A percentile compares a stretch with the other conserved stretches of the same genome.
phyloP scores from a whole-genome alignment of 2,888 invertebrate species.

The Hecatera dysodea region DNA sequence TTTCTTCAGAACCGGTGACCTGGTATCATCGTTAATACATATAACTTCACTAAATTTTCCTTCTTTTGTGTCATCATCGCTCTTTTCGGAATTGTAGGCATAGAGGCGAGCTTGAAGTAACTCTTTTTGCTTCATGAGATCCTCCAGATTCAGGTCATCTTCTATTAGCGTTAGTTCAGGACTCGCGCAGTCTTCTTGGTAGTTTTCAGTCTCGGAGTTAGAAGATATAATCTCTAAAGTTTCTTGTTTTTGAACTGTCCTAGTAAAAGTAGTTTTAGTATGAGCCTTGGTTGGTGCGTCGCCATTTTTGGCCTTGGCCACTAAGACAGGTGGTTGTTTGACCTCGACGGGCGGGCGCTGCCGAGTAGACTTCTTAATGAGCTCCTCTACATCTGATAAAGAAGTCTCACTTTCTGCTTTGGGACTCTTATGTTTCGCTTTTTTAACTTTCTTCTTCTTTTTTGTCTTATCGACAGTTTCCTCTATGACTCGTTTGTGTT shows the following conservation, averaged over 20 bases:
- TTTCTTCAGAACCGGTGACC: constrained; percentile 87
- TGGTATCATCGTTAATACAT: constrained; percentile 72
- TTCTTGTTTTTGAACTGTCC: constrained; percentile 67
- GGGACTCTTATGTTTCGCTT: constrained; percentile 89
- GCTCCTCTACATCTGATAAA: constrained; percentile 82
- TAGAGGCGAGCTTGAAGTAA: constrained; percentile 94
- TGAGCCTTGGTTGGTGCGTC: constrained; percentile 66
- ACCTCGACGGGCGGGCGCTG: constrained; percentile 54
- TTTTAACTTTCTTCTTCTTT: constrained; percentile 90
- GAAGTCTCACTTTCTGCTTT: constrained; percentile 84
- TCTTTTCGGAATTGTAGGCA: constrained; percentile 93
- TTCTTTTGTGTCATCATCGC: constrained; percentile 88
- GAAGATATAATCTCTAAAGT: constrained; percentile 93
- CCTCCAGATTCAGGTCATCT: constrained; percentile 96
- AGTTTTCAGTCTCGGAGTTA: constrained; percentile 92
- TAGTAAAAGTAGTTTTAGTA: constrained; percentile 62
- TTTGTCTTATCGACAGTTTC: constrained; percentile 90
- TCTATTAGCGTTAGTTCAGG: constrained; percentile 94
- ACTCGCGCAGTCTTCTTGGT: constrained; percentile 92
- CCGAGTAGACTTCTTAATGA: constrained; percentile 82
- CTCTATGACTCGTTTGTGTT: constrained; percentile 92
- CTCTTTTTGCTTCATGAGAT: constrained; percentile 97
- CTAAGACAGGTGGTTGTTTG: constrained; percentile 61
- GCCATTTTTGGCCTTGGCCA: constrained; percentile 77
- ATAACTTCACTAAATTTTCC: constrained; percentile 85